Evolutionary conservation across 2,113 vertebrate genomes (phyloP).

Genomic region (human (Homo sapiens)): DNA sequence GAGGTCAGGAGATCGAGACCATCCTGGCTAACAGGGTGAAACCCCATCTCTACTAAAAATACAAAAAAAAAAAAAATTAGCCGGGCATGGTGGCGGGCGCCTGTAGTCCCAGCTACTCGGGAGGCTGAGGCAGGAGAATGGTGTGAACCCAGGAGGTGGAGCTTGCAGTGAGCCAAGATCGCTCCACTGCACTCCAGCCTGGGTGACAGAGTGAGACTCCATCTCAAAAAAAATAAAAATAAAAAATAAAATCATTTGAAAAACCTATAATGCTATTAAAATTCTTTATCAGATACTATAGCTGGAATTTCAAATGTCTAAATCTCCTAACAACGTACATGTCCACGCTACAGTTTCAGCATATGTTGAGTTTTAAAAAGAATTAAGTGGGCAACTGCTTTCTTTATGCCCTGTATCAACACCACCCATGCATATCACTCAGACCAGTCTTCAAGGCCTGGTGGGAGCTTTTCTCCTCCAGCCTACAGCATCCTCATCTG

Average conservation of each 20-base stretch:
- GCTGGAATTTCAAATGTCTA: background rate
- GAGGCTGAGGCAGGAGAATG: too few relatives aligned
- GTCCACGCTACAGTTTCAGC: background rate
- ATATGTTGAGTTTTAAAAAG: background rate
- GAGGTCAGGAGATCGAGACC: too few relatives aligned
- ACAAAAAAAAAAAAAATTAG: too few relatives aligned
- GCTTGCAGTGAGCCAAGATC: too few relatives aligned
- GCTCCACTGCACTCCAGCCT: too few relatives aligned
- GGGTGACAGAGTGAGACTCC: too few relatives aligned
- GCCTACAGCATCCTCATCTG: slow-evolving; percentile 30
- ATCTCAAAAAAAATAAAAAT: too few relatives aligned
- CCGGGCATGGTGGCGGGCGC: too few relatives aligned
- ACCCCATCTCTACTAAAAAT: too few relatives aligned
- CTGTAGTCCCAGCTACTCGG: too few relatives aligned
- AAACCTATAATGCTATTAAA: background rate
- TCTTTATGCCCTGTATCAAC: background rate
- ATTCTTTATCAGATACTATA: background rate
- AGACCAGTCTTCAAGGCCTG: background rate
- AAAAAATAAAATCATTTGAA: background rate
- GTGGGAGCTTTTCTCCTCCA: background rate
- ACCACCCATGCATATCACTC: fast-evolving
- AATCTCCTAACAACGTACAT: background rate
- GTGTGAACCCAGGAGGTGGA: too few relatives aligned
- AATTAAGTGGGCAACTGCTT: background rate
- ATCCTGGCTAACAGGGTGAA: too few relatives aligned